Evolutionary conservation across 2,113 vertebrate genomes (phyloP).

Genomic region (Rhinichthys klamathensis): DNA sequence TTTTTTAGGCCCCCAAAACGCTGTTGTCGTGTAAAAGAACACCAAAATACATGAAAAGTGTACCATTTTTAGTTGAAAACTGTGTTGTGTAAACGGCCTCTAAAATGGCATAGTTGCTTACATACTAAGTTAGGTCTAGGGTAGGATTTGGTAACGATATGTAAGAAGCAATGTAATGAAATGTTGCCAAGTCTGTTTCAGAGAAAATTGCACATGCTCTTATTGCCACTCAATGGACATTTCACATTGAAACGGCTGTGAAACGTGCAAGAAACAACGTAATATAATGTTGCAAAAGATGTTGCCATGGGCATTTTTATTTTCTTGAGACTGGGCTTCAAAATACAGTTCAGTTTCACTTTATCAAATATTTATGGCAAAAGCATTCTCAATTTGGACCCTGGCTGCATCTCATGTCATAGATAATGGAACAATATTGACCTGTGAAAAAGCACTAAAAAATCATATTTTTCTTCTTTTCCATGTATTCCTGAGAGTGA

Average conservation of each 20-base stretch:
- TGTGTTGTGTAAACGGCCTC: too few species aligned
- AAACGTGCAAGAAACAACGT: background rate
- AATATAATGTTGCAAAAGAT: background rate
- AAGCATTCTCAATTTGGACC: background rate
- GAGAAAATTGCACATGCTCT: too few species aligned
- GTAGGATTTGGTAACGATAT: background rate
- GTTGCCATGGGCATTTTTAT: background rate
- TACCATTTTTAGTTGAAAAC: too few species aligned
- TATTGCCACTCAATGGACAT: background rate
- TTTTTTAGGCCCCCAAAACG: too few species aligned
- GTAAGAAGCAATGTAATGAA: background rate
- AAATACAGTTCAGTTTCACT: background rate
- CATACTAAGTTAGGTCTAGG: background rate
- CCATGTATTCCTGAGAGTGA: background rate
- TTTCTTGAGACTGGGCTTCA: background rate
- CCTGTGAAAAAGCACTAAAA: background rate
- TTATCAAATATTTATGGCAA: background rate
- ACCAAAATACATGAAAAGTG: too few species aligned
- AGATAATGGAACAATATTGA: background rate
- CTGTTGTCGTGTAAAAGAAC: too few species aligned
- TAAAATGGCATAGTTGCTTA: too few species aligned
- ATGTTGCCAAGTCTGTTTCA: background rate
- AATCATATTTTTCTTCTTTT: background rate
- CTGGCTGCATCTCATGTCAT: background rate
- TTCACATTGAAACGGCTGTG: too few species aligned